Conservation (phyloP, 2,888 invertebrate genomes). For the Pachycephus smyrnensis region DNA sequence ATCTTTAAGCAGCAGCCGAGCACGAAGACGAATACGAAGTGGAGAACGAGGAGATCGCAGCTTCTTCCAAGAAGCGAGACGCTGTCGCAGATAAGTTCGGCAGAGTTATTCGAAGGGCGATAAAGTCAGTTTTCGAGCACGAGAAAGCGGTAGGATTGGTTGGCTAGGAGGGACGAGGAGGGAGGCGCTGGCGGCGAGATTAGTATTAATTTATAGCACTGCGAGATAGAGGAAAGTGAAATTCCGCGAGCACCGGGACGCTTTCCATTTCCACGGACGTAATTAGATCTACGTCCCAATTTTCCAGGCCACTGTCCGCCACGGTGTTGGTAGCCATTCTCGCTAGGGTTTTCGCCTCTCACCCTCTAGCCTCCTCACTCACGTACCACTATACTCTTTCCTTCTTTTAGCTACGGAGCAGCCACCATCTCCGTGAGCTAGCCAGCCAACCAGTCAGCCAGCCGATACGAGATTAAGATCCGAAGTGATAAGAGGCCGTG, state of each 20-base stretch:
- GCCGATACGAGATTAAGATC: conserved; percentile 21
- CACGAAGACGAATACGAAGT: background rate
- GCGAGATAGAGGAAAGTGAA: conserved; percentile 43
- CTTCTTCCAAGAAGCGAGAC: conserved; percentile 9
- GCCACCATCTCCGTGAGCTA: background rate
- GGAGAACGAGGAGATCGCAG: conserved; percentile 2
- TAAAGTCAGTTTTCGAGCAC: conserved; percentile 39
- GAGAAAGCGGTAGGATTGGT: background rate
- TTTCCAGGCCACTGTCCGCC: conserved; percentile 22
- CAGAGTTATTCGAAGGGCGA: conserved; percentile 49
- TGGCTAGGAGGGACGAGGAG: conserved; percentile 27
- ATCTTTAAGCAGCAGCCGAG: background rate
- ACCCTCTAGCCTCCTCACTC: background rate
- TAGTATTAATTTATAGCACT: conserved; percentile 52
- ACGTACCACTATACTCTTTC: background rate
- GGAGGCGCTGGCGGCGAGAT: conserved; percentile 39
- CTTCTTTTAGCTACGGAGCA: conserved; percentile 4
- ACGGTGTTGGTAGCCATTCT: background rate
- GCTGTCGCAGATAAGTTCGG: conserved; percentile 17
- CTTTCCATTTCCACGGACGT: conserved; percentile 22
- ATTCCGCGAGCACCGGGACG: conserved; percentile 15
- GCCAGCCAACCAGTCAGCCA: background rate
- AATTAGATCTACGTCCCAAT: conserved; percentile 26
- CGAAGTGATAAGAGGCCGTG: conserved; percentile 20
- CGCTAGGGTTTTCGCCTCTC: background rate